Base-by-base conservation (phyloP, 2,888 invertebrate species). In the Mesoligia furuncula region DNA sequence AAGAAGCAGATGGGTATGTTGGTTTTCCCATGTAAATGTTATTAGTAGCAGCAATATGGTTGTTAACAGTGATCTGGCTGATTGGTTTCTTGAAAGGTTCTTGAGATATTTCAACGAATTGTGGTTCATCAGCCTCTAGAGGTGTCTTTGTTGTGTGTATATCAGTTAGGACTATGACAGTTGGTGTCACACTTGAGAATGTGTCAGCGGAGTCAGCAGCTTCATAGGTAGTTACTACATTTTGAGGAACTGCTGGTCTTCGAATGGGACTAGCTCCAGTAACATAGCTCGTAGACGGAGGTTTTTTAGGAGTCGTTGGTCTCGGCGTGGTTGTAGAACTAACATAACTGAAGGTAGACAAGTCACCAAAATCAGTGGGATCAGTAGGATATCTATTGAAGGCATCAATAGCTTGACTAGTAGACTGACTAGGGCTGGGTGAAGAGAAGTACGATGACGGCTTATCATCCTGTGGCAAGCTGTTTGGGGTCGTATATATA, bases 41-140 rank as follows among this genome's bases (percentile, higher is more conserved):
- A 78, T 97, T 97, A 24, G 97, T 97, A 15, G 97, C 97, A 73
- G 97, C 97, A 45, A 97, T 97, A 85, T 97, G 97, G 85, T 97
- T 97, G 85, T 97, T 97, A 0, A 97, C 97, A 7, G 97, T 97
- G 0, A 97, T 97, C 74, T 95, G 94, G 78, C 92, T 96, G 31
- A 95, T 91, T 2, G 96, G 96, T 90, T 96, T 96, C 80, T 97
- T 96, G 84, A 95, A 96, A 0, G 93, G 97, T 92, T 97, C 97
- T 91, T 96, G 96, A 24, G 97, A 96, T 87, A 97, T 96, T 89
- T 97, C 96, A 3, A 97, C 95, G 31, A 95, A 96, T 84, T 95
- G 92, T 5, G 95, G 93, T 73, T 96, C 95, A 45, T 93, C 91
- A 5, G 91, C 91, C 8, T 93, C 90, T 2, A 90, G 74, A 39